phyloP scores from a whole-genome alignment of 2,113 vertebrate species.

The Brienomyrus longianalis region DNA sequence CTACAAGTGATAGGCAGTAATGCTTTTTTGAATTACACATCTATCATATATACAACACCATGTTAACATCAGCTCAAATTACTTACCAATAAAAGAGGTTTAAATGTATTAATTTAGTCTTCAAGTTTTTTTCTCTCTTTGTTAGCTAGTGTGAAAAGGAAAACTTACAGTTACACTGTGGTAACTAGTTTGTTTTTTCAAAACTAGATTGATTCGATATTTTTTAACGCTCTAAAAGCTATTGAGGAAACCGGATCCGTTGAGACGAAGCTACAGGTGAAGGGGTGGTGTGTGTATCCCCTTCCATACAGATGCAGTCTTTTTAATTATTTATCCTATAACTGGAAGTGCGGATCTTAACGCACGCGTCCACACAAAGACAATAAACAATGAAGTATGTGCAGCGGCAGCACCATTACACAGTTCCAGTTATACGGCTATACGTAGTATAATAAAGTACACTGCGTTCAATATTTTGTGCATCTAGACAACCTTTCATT shows the following conservation, averaged over 20 bases:
- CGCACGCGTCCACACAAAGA: neutral
- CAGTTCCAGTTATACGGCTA: neutral
- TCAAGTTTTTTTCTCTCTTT: neutral
- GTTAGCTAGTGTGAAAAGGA: neutral
- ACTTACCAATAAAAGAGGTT: neutral
- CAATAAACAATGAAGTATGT: neutral
- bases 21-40: neutral
- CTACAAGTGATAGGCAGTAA: neutral
- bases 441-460: neutral
- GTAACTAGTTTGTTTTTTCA: neutral
- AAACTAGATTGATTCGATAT: neutral
- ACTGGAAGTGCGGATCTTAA: neutral
- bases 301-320: neutral
- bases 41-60: neutral
- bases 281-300: slow-evolving; percentile 1
- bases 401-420: neutral
- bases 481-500: neutral
- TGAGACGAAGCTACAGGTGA: neutral
- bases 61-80: slow-evolving; percentile 2
- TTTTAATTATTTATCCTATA: slow-evolving; percentile 12
- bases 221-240: neutral
- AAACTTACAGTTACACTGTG: neutral
- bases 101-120: neutral
- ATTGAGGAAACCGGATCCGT: slow-evolving; percentile 13
- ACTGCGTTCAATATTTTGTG: neutral